Conservation (phyloP, 2,113 vertebrate genomes). For the Galemys pyrenaicus region DNA sequence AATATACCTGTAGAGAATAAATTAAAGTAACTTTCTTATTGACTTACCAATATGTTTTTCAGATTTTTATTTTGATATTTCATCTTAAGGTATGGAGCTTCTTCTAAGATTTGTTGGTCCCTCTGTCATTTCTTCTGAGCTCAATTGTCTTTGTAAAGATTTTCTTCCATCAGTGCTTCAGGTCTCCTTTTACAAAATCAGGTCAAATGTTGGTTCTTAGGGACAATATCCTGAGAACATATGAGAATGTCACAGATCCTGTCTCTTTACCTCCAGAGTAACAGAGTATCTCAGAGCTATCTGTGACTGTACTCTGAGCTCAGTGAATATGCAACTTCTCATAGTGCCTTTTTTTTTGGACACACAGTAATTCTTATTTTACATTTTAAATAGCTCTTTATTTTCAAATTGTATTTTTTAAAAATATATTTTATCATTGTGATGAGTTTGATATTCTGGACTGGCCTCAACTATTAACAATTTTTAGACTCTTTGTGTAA, state of each 20-base stretch:
- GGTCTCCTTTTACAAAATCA: background rate
- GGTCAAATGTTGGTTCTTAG: background rate
- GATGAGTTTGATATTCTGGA: background rate
- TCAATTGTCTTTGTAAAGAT: background rate
- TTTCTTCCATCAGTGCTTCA: background rate
- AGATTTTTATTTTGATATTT: background rate
- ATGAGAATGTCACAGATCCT: fast-evolving
- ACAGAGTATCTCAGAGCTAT: background rate
- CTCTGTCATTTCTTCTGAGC: background rate
- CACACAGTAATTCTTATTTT: background rate
- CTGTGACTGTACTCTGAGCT: background rate
- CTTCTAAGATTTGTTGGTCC: background rate
- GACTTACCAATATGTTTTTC: background rate
- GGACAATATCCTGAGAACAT: background rate
- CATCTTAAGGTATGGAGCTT: background rate
- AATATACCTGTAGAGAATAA: too few species aligned
- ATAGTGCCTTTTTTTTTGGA: background rate
- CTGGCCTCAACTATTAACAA: background rate
- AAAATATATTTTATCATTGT: too few species aligned
- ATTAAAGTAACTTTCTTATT: background rate
- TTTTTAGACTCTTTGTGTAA: background rate
- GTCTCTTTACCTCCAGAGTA: background rate
- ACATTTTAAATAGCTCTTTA: background rate
- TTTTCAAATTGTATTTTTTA: background rate
- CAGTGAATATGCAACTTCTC: background rate